Conservation (phyloP, 2,888 invertebrate genomes). For the Orthonevra nobilis region DNA sequence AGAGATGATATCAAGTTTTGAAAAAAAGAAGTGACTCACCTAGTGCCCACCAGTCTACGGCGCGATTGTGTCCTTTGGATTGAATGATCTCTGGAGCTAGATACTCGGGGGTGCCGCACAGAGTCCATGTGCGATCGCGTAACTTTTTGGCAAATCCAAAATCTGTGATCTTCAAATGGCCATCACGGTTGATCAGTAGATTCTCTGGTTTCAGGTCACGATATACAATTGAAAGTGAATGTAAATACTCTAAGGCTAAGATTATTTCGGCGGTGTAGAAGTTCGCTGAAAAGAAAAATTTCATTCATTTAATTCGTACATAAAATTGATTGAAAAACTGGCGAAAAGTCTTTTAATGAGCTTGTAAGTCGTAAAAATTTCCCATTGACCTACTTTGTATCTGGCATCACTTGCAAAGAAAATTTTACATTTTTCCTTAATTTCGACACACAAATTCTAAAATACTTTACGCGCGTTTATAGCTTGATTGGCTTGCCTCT, state of each 20-base stretch:
- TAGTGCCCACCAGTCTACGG: constrained; percentile 99
- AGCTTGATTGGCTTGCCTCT: too few species aligned
- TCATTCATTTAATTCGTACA: too few species aligned
- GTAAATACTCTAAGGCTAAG: constrained; percentile 95
- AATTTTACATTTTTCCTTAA: too few species aligned
- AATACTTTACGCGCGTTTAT: too few species aligned
- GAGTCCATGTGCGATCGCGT: constrained; percentile 96
- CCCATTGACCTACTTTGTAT: background rate
- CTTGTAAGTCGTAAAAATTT: constrained; percentile 1
- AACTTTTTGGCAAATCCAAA: constrained; percentile 98
- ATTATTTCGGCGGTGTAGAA: constrained; percentile 98
- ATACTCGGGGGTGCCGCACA: constrained; percentile 98
- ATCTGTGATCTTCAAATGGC: constrained; percentile 98
- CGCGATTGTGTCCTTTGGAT: constrained; percentile 98
- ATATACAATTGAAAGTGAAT: constrained; percentile 93
- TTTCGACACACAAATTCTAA: too few species aligned
- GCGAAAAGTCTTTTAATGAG: background rate
- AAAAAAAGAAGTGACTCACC: constrained; percentile 82
- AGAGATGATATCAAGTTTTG: too few species aligned
- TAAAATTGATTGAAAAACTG: constrained; percentile 5
- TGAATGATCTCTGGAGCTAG: constrained; percentile 98
- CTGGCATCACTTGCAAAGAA: too few species aligned
- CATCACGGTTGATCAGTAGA: constrained; percentile 93
- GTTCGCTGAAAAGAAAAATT: constrained; percentile 83
- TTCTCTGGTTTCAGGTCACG: constrained; percentile 96